Evolutionary conservation across 2,113 vertebrate genomes (phyloP).

Genomic region (Vulpes ferrilata): DNA sequence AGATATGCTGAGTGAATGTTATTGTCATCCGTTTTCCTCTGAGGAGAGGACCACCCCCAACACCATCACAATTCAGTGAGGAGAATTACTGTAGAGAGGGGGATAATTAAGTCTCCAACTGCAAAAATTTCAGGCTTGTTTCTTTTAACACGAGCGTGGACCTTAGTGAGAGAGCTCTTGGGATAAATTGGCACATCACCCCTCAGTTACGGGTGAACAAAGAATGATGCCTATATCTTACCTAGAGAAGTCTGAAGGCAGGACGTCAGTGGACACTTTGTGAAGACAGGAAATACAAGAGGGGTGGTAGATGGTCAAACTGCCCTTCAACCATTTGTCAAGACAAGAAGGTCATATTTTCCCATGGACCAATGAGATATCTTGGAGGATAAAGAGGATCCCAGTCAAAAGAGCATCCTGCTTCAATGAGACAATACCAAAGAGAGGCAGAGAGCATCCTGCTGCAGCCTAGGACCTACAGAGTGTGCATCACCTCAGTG

Average conservation of each 20-base stretch:
- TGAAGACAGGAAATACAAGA: not conserved
- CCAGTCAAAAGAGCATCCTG: not conserved
- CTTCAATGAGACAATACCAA: too few relatives aligned
- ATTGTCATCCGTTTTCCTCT: not conserved
- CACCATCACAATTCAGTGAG: not conserved
- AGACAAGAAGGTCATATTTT: not conserved
- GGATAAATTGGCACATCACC: not conserved
- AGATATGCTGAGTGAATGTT: too few relatives aligned
- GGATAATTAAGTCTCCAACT: not conserved
- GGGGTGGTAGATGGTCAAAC: not conserved
- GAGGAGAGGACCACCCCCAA: not conserved
- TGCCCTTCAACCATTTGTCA: not conserved
- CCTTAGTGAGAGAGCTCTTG: not conserved
- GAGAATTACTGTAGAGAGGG: not conserved
- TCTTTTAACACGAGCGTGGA: not conserved
- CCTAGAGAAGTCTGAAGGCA: not conserved
- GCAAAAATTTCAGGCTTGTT: not conserved
- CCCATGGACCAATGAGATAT: not conserved
- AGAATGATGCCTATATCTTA: not conserved
- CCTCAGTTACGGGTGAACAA: not conserved
- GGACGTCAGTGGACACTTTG: not conserved
- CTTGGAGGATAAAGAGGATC: not conserved
- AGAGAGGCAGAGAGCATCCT: not conserved
- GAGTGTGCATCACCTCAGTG: not conserved
- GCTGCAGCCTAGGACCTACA: not conserved